Percentiles rank a stretch among this genome's conserved stretches.
Conservation (phyloP, 2,797 vertebrate genomes). For the Pampus argenteus region DNA sequence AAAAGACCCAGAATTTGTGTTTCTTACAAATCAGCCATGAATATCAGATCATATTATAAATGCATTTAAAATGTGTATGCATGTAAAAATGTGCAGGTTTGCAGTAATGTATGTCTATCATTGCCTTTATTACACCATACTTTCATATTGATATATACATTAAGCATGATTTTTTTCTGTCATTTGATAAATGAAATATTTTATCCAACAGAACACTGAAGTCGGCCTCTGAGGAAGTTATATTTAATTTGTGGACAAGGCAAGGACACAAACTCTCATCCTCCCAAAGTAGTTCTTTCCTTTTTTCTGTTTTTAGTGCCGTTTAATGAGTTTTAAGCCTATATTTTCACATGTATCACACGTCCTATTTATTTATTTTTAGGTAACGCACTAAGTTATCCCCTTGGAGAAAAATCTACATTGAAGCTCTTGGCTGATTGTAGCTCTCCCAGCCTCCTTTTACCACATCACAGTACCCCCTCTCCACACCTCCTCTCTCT, state of each 20-base stretch:
- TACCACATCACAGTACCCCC: slow-evolving; percentile 25
- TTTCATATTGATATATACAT: slow-evolving; percentile 5
- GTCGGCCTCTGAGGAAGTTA: slow-evolving; percentile 1
- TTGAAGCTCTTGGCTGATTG: slow-evolving; percentile 51
- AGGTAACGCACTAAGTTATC: slow-evolving; percentile 25
- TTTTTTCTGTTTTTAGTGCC: neutral
- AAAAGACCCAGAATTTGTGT: slow-evolving; percentile 33
- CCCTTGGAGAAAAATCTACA: slow-evolving; percentile 45
- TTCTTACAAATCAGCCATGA: slow-evolving; percentile 5
- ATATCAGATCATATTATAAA: slow-evolving; percentile 25
- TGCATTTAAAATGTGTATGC: slow-evolving; percentile 12
- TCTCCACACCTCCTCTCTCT: slow-evolving; percentile 20
- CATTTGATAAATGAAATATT: slow-evolving; percentile 1
- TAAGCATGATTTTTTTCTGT: neutral
- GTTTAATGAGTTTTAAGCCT: slow-evolving; percentile 36
- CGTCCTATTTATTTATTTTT: slow-evolving; percentile 33
- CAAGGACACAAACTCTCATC: slow-evolving; percentile 33
- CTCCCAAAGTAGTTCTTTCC: neutral
- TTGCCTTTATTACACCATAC: neutral
- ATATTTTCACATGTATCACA: slow-evolving; percentile 19
- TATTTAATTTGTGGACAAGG: slow-evolving; percentile 34
- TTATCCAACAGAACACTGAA: slow-evolving; percentile 5
- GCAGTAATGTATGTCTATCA: neutral
- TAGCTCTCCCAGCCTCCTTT: slow-evolving; percentile 38
- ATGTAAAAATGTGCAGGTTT: neutral